Base-by-base conservation (phyloP, 2,797 vertebrate genomes). In the Hephaestus fuliginosus region DNA sequence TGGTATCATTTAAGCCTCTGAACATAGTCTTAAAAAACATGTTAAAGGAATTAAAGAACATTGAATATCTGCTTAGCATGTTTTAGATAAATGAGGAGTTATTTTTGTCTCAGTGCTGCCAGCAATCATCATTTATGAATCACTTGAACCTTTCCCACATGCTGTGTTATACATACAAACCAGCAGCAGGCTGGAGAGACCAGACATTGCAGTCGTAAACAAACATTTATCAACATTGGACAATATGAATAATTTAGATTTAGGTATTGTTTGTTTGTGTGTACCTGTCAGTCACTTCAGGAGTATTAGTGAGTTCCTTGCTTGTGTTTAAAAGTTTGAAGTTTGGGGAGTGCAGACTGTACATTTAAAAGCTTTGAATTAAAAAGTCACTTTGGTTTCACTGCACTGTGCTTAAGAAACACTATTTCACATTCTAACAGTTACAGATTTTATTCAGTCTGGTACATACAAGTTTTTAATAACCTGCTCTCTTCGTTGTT, bases 181-280 rank as follows among this genome's bases (percentile, higher is more conserved):
- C 25, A 25, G 25, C 25, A 25, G 25, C 25, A 25, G 25, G 25
- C 25, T 25, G 25, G 25, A 25, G 25, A 25, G 25, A 0, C 33
- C 33, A 36, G 33, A 36, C 33, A 36, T 36, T 36, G 7, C 33
- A 4, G 33, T 36, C 7, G 3, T 36, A 36, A 36, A 43, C 53
- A 81, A 53, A 63, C 44, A 56, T 63, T 60, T 28, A 52, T 20
- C 56, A 63, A 15, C 51, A 55, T 25, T 22, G 52, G 51, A 58
- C 36, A 53, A 39, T 22, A 39, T 12, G 75, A 1, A 48, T 12
- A 48, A 48, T n/a, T 18, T 20, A 18, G 10, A 46, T 46, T 56
- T 10, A 20, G 44, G 15, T 43, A 6, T 20, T 73, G 20, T 60
- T 58, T 51, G 43, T 22, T 49, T 52, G 13, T 25, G 66, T 51